Conservation (phyloP, 1,140 invertebrate genomes). For the Euborellia annulipes region DNA sequence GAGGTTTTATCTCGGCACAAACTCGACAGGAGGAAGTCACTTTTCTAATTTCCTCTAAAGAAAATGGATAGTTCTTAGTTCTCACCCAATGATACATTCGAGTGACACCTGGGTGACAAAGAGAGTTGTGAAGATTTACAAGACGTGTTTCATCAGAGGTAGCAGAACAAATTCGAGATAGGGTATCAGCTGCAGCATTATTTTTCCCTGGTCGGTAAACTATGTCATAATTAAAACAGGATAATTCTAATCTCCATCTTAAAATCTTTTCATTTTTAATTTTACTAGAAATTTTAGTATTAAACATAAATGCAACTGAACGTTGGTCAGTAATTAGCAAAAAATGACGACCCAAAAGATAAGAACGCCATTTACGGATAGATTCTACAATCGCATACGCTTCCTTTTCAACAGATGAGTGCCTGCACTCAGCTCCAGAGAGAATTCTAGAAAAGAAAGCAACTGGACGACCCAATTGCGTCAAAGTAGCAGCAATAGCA, state of each 20-base stretch:
- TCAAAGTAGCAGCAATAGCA: slow-evolving; percentile 14
- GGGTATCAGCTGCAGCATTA: slow-evolving; percentile 18
- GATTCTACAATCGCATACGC: slow-evolving; percentile 14
- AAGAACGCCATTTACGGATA: slow-evolving; percentile 12
- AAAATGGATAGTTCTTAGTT: no score
- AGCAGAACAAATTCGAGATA: slow-evolving; percentile 16
- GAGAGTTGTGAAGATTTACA: no score
- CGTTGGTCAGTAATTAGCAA: slow-evolving; percentile 16
- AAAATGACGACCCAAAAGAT: slow-evolving; percentile 14
- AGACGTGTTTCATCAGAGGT: no score
- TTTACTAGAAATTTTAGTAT: slow-evolving; percentile 12
- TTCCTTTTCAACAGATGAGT: slow-evolving; percentile 14
- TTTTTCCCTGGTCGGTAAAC: slow-evolving; percentile 17
- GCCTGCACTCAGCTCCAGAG: no score
- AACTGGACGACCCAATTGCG: slow-evolving; percentile 7
- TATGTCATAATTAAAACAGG: slow-evolving; percentile 17
- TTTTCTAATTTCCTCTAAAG: no score
- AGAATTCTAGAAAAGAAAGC: slow-evolving; percentile 13
- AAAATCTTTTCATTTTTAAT: slow-evolving; percentile 20
- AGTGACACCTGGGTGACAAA: no score
- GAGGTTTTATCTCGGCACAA: no score
- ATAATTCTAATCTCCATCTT: slow-evolving; percentile 16
- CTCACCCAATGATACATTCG: no score
- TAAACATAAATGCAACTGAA: slow-evolving; percentile 17
- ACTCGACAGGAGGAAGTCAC: no score